phyloP scores from a whole-genome alignment of 2,113 vertebrate genomes.

The Galbula dea region DNA sequence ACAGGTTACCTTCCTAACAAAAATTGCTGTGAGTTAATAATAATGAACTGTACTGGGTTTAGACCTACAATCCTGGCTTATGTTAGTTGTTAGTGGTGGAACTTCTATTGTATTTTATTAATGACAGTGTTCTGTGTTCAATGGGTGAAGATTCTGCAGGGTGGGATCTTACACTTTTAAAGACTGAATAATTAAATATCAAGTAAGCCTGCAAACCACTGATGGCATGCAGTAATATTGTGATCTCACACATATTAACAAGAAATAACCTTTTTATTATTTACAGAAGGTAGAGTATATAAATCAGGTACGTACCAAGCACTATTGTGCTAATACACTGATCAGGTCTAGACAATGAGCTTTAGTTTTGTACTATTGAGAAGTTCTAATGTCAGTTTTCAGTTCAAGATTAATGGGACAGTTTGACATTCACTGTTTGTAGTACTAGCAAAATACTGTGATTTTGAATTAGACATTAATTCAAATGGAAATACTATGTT shows the following conservation, averaged over 20 bases:
- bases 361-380: slow-evolving; percentile 67
- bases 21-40: slow-evolving; percentile 65
- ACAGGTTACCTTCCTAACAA: slow-evolving; percentile 61
- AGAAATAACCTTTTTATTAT: slow-evolving; percentile 66
- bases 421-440: slow-evolving; percentile 74
- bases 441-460: slow-evolving; percentile 82
- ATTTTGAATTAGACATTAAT: slow-evolving; percentile 75
- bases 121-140: slow-evolving; percentile 67
- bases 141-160: slow-evolving; percentile 76
- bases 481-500: slow-evolving; percentile 71
- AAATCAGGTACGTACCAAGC: slow-evolving; percentile 80
- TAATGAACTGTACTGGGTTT: slow-evolving; percentile 53
- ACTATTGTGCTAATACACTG: slow-evolving; percentile 73
- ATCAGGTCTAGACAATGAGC: slow-evolving; percentile 74
- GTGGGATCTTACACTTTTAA: slow-evolving; percentile 73
- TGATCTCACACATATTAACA: slow-evolving; percentile 66
- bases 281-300: slow-evolving; percentile 73
- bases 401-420: slow-evolving; percentile 67
- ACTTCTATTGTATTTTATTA: slow-evolving; percentile 67
- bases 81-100: slow-evolving; percentile 60
- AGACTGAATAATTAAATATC: slow-evolving; percentile 63
- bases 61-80: slow-evolving; percentile 57
- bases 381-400: slow-evolving; percentile 71
- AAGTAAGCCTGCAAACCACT: slow-evolving; percentile 51
- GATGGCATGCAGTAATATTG: slow-evolving; percentile 46